Conservation (phyloP, 2,888 invertebrate species). For the Drosophila differens region DNA sequence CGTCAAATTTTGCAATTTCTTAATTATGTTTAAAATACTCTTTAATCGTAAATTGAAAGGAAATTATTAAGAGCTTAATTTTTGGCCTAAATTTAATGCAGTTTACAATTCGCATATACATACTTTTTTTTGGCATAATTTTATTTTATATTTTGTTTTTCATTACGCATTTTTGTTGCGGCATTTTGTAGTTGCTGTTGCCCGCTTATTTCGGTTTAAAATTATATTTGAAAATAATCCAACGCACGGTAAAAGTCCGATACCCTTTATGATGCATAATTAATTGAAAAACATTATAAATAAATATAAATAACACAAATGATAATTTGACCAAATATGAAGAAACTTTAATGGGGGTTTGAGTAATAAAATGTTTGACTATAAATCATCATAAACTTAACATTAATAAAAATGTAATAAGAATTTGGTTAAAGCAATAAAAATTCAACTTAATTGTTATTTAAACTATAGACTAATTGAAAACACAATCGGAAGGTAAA, state of each 20-base stretch:
- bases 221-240: conserved; percentile 5
- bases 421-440: conserved; percentile 32
- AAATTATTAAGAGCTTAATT: conserved; percentile 55
- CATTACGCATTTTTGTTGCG: conserved; percentile 64
- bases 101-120: conserved; percentile 68
- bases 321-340: conserved; percentile 9
- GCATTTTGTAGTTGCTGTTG: conserved; percentile 50
- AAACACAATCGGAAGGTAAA: conserved; percentile 24
- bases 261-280: neutral
- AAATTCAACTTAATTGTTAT: conserved; percentile 46
- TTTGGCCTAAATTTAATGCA: conserved; percentile 68
- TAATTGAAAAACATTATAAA: conserved; percentile 2
- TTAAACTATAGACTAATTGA: conserved; percentile 26
- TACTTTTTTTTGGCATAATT: conserved; percentile 23
- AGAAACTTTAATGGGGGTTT: conserved; percentile 28
- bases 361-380: conserved; percentile 9
- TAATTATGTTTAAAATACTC: conserved; percentile 51
- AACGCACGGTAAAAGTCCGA: neutral
- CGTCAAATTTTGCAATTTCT: conserved; percentile 44
- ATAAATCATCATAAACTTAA: conserved; percentile 52
- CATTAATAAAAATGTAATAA: conserved; percentile 34
- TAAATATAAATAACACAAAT: conserved; percentile 23
- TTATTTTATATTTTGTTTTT: conserved; percentile 51
- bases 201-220: conserved; percentile 17
- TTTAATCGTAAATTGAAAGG: conserved; percentile 38